Conservation (phyloP, 2,797 vertebrate genomes). For the Crenichthys baileyi region DNA sequence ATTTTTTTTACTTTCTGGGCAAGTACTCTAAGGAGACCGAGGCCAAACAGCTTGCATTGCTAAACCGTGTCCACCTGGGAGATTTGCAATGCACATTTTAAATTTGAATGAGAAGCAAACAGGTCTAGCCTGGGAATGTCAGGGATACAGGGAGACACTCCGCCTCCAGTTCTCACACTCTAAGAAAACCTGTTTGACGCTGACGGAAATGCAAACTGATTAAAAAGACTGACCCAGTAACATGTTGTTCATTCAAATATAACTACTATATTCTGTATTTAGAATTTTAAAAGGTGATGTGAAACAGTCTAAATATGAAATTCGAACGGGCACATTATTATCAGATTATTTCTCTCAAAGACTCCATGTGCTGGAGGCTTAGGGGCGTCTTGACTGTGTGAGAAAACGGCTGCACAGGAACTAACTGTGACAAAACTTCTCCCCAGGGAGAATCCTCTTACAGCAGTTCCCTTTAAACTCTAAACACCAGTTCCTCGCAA, state of each 20-base stretch:
- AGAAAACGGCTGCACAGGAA: slow-evolving; percentile 63
- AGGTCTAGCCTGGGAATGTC: slow-evolving; percentile 45
- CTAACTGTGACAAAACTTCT: slow-evolving; percentile 48
- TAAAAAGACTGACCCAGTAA: slow-evolving; percentile 4
- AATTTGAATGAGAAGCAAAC: slow-evolving; percentile 76
- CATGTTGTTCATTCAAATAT: neutral
- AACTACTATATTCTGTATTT: neutral
- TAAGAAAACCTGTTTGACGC: slow-evolving; percentile 29
- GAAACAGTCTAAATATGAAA: neutral
- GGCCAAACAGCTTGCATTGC: slow-evolving; percentile 63
- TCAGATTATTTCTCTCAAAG: slow-evolving; percentile 39
- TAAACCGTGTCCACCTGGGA: slow-evolving; percentile 74
- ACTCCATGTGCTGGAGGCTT: slow-evolving; percentile 46
- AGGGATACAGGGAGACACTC: slow-evolving; percentile 32
- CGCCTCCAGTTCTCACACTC: slow-evolving; percentile 28
- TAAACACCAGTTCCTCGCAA: slow-evolving; percentile 54
- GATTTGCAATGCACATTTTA: slow-evolving; percentile 79
- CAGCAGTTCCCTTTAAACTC: slow-evolving; percentile 63
- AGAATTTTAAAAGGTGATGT: neutral
- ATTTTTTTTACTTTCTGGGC: slow-evolving; percentile 45
- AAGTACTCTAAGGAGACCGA: slow-evolving; percentile 59
- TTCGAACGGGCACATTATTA: slow-evolving; percentile 41
- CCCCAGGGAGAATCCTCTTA: slow-evolving; percentile 76
- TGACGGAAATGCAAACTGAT: slow-evolving; percentile 60
- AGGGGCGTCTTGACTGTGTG: slow-evolving; percentile 51